Conservation (phyloP, 2,797 vertebrate species). For the Melanotaenia pygmaea region DNA sequence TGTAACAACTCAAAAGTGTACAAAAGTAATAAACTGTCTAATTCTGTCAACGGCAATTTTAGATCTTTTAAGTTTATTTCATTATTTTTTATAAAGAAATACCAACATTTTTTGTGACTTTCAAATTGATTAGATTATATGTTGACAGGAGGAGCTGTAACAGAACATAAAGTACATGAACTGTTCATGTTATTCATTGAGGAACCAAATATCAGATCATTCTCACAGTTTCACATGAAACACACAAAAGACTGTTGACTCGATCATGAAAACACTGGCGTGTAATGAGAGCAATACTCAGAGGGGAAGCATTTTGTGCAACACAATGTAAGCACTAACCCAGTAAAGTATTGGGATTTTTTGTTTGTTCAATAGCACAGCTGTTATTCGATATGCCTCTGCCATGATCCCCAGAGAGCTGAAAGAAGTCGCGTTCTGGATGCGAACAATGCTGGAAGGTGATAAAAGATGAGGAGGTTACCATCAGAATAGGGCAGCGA, state of each 20-base stretch:
- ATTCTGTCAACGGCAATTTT: neutral
- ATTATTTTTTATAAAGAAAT: neutral
- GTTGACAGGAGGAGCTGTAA: neutral
- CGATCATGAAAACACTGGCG: conserved; percentile 18
- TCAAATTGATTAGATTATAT: neutral
- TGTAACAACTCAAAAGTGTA: neutral
- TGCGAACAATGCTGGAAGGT: conserved; percentile 40
- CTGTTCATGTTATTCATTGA: neutral
- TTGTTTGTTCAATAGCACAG: conserved; percentile 40
- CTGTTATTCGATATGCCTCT: conserved; percentile 62
- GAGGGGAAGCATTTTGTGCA: conserved; percentile 44
- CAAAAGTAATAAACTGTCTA: too few species aligned
- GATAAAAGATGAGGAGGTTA: conserved; percentile 70
- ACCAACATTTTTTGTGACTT: neutral
- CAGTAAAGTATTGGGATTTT: conserved; percentile 43
- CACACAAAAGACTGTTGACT: conserved; percentile 40
- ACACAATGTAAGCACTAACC: conserved; percentile 53
- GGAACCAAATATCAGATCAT: conserved; percentile 44
- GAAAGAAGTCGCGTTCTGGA: conserved; percentile 26
- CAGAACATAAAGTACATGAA: conserved; percentile 3
- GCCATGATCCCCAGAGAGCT: conserved; percentile 27
- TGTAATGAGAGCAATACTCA: conserved; percentile 32
- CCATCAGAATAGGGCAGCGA: conserved; percentile 93
- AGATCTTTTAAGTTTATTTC: neutral
- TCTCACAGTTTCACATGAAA: conserved; percentile 45